These are phyloP conservation scores for Paedocypris sp. DNA, from an alignment of 2,113 vertebrate species.

Conservation along the genomic window DNA sequence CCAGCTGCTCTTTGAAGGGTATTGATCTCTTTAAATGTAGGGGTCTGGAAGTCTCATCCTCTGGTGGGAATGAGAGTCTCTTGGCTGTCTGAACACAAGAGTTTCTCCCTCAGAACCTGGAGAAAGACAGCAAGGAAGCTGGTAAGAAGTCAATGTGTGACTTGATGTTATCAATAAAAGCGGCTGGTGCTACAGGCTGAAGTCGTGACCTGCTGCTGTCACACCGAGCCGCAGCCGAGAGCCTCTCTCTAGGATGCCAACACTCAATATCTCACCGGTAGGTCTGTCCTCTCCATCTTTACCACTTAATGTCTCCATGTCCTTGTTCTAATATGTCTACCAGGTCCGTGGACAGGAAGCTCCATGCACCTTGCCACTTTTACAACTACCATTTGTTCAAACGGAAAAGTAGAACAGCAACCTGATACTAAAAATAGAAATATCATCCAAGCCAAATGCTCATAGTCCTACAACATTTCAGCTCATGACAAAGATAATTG, in stretches of 20 bases:
- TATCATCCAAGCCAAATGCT: too few species aligned
- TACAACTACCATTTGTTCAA: too few species aligned
- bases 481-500: too few species aligned
- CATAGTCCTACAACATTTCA: too few species aligned
- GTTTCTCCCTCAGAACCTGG: neutral
- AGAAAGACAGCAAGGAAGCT: conserved; percentile 40
- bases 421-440: too few species aligned
- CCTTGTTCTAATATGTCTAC: conserved; percentile 4
- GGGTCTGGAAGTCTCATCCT: conserved; percentile 48
- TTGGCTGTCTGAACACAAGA: conserved; percentile 39
- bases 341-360: too few species aligned
- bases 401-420: too few species aligned
- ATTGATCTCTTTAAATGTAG: conserved; percentile 60
- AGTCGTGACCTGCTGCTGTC: conserved; percentile 29
- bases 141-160: conserved; percentile 57
- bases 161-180: conserved; percentile 69
- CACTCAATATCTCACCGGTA: conserved; percentile 60
- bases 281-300: conserved; percentile 45
- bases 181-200: conserved; percentile 45
- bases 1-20: conserved; percentile 42
- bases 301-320: conserved; percentile 39
- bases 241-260: conserved; percentile 47
- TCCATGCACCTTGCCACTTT: too few species aligned
- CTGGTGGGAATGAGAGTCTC: conserved; percentile 29
- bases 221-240: conserved; percentile 41